These are phyloP conservation scores for Oncorhynchus nerka DNA, from an alignment of 2,113 vertebrate species.

Conservation along the genomic window DNA sequence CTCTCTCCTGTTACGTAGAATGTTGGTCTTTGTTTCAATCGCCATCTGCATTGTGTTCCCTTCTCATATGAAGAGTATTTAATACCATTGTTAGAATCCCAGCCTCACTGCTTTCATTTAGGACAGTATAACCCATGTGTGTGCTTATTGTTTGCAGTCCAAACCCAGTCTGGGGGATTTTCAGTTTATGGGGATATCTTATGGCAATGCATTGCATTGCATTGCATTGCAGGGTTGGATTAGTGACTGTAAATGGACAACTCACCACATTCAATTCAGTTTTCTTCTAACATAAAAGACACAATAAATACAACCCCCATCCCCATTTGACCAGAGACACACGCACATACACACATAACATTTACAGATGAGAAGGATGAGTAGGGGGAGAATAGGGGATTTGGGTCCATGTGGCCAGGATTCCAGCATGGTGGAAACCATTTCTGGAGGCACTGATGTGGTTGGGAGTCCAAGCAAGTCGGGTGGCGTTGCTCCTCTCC, in stretches of 20 bases:
- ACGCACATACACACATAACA: background rate
- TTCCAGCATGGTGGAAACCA: slow-evolving; percentile 35
- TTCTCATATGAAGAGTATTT: background rate
- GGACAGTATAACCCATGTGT: slow-evolving; percentile 58
- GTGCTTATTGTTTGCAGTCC: slow-evolving; percentile 4
- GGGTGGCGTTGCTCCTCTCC: slow-evolving; percentile 27
- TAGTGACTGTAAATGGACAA: too few species aligned
- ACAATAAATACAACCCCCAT: too few species aligned
- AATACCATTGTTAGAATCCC: slow-evolving; percentile 51
- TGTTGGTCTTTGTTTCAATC: slow-evolving; percentile 4
- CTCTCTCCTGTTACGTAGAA: background rate
- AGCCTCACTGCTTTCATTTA: slow-evolving; percentile 45
- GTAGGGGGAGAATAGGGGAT: slow-evolving; percentile 14
- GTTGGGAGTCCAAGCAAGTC: slow-evolving; percentile 14
- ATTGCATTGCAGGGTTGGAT: slow-evolving; percentile 16
- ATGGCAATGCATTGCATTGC: background rate
- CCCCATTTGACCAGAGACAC: too few species aligned
- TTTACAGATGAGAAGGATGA: background rate
- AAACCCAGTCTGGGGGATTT: slow-evolving; percentile 9
- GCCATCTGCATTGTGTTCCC: slow-evolving; percentile 13
- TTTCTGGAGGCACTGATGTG: slow-evolving; percentile 48
- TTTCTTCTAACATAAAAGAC: too few species aligned
- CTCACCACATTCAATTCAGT: too few species aligned
- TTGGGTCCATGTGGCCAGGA: slow-evolving; percentile 17
- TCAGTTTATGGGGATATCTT: background rate